phyloP scores from a whole-genome alignment of 2,113 vertebrate species.

The Labeo rohita region DNA sequence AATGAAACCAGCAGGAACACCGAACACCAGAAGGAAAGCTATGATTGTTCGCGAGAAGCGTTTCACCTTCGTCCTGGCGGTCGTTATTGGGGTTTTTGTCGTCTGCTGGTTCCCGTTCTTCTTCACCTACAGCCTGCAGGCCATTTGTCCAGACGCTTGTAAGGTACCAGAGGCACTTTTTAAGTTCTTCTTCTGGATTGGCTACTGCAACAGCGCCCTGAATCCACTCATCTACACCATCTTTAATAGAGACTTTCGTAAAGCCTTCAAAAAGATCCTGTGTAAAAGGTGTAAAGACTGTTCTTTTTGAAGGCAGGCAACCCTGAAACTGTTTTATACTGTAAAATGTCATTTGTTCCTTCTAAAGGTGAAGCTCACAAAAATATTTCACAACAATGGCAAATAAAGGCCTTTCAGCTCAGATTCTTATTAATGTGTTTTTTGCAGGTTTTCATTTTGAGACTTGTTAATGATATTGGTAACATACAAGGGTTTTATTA shows the following conservation, averaged over 20 bases:
- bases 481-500: too few species aligned
- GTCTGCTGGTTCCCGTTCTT: constrained; percentile 95
- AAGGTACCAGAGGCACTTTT: constrained; percentile 75
- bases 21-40: constrained; percentile 74
- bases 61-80: constrained; percentile 88
- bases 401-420: not conserved
- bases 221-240: constrained; percentile 85
- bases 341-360: not conserved
- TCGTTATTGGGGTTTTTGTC: constrained; percentile 90
- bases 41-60: constrained; percentile 84
- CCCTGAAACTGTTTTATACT: not conserved
- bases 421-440: not conserved
- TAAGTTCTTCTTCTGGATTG: constrained; percentile 82
- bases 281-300: constrained; percentile 67
- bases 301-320: constrained; percentile 22
- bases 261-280: constrained; percentile 79
- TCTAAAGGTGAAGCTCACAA: not conserved
- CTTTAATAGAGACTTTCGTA: constrained; percentile 84
- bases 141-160: constrained; percentile 80
- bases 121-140: constrained; percentile 86
- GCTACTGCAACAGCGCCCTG: constrained; percentile 86
- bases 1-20: constrained; percentile 51
- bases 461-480: too few species aligned
- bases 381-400: not conserved
- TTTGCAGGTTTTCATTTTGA: too few species aligned